Conservation (phyloP, 2,113 vertebrate species). For the Mus pahari region DNA sequence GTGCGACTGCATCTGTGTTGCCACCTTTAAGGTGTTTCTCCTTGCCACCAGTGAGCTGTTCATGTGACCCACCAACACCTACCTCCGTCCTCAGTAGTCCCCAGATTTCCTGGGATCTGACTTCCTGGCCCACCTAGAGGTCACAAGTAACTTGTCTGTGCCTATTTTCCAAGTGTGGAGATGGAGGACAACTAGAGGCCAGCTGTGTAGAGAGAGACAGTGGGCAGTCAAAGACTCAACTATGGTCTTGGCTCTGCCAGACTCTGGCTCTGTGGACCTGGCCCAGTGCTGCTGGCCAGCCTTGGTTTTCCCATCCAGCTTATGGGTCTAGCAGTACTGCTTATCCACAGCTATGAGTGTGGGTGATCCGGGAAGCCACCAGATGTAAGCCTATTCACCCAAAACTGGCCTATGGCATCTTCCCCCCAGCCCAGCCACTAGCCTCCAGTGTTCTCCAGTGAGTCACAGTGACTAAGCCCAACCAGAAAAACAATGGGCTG, state of each 20-base stretch:
- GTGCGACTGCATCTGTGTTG: background rate
- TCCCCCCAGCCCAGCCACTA: constrained; percentile 28
- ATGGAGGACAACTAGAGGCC: background rate
- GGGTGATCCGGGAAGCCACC: background rate
- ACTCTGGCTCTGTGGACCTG: background rate
- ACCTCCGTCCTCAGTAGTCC: accelerated
- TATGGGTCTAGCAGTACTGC: background rate
- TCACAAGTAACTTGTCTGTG: background rate
- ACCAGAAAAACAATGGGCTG: constrained; percentile 77
- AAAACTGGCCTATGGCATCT: background rate
- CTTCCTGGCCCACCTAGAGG: background rate
- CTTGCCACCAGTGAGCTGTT: accelerated
- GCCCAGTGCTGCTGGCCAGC: background rate
- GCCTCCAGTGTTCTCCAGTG: constrained; percentile 54
- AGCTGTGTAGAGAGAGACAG: too few relatives aligned
- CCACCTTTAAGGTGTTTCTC: accelerated
- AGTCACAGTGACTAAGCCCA: constrained; percentile 77
- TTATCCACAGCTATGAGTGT: background rate
- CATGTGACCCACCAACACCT: accelerated
- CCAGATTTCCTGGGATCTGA: too few relatives aligned
- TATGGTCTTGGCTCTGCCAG: background rate
- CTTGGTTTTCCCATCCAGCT: background rate
- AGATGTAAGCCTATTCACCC: accelerated
- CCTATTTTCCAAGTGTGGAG: accelerated
- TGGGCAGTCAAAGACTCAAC: accelerated